phyloP scores from a whole-genome alignment of 2,888 invertebrate species.

The Cataglyphis livida region DNA sequence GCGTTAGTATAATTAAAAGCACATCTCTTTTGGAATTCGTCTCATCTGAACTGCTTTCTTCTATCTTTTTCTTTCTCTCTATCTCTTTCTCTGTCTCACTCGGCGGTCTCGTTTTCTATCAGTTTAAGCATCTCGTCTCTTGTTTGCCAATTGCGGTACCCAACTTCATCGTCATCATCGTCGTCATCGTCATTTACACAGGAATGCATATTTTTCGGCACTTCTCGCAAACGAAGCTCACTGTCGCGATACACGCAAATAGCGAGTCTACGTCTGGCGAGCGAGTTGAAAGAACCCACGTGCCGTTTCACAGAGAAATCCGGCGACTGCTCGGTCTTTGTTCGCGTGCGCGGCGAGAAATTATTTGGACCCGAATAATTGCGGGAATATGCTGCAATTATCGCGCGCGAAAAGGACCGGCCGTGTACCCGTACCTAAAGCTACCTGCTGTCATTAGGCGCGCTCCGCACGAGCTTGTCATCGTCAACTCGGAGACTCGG shows the following conservation, averaged over 20 bases:
- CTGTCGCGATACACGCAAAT: conserved; percentile 62
- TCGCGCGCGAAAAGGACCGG: conserved; percentile 46
- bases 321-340: conserved; percentile 43
- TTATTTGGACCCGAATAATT: conserved; percentile 55
- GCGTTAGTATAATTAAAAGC: conserved; percentile 84
- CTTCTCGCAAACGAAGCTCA: conserved; percentile 49
- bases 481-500: not conserved
- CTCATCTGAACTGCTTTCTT: conserved; percentile 64
- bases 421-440: conserved; percentile 10
- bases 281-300: conserved; percentile 26
- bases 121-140: conserved; percentile 62
- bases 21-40: conserved; percentile 82
- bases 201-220: conserved; percentile 63
- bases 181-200: conserved; percentile 42
- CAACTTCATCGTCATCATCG: conserved; percentile 26
- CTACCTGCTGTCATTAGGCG: conserved; percentile 42
- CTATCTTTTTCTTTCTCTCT: conserved; percentile 9
- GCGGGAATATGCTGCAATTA: conserved; percentile 49
- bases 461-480: conserved; percentile 17
- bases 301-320: conserved; percentile 39
- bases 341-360: conserved; percentile 44
- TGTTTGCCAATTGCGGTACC: conserved; percentile 73
- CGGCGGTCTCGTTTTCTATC: not conserved
- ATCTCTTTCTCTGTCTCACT: not conserved
- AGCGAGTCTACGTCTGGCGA: conserved; percentile 15